Conservation (phyloP, 2,797 vertebrate species). For the Neopelma chrysocephalum region DNA sequence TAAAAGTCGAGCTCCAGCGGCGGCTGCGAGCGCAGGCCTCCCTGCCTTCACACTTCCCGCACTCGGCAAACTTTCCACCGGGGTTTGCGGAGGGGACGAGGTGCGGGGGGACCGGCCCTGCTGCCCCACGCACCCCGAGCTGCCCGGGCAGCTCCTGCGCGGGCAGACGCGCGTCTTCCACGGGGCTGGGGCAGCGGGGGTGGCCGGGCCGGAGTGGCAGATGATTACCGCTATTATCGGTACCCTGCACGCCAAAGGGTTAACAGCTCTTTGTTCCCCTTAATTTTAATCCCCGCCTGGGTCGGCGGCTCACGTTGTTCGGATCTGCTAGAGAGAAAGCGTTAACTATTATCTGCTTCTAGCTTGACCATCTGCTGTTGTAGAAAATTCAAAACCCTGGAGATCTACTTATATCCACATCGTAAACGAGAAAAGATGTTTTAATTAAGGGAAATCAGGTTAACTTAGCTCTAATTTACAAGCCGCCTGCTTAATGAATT, state of each 20-base stretch:
- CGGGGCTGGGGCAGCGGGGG: neutral
- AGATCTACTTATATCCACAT: conserved; percentile 93
- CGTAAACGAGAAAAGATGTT: conserved; percentile 92
- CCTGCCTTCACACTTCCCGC: conserved; percentile 3
- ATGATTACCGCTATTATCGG: conserved; percentile 11
- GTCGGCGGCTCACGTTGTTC: conserved; percentile 86
- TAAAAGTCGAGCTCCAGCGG: conserved; percentile 69
- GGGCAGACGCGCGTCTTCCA: neutral
- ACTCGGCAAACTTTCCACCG: conserved; percentile 40
- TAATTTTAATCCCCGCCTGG: conserved; percentile 90
- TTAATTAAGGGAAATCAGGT: conserved; percentile 92
- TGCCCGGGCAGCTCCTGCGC: neutral
- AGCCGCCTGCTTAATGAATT: conserved; percentile 90
- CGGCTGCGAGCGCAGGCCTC: conserved; percentile 33
- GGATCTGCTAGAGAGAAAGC: conserved; percentile 87
- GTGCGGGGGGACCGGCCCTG: neutral
- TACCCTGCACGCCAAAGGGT: conserved; percentile 78
- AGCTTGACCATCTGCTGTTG: conserved; percentile 95
- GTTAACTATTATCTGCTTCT: conserved; percentile 92
- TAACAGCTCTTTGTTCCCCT: conserved; percentile 86
- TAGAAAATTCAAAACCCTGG: conserved; percentile 90
- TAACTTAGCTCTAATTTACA: conserved; percentile 91
- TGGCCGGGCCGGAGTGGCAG: conserved; percentile 30
- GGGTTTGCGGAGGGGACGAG: neutral
- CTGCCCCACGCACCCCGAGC: accelerated